Evolutionary conservation across 2,113 vertebrate genomes (phyloP).

Genomic region (rabbit (Oryctolagus cuniculus)): mOryCun1.1 NC_091450.1:42294501-42295000

Average conservation of each 20-base stretch:
- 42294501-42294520: neutral
- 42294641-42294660: slow-evolving; percentile 6
- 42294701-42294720: neutral
- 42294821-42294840: neutral
- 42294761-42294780: neutral
- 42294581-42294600: neutral
- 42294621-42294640: neutral
- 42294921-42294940: slow-evolving; percentile 43
- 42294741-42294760: neutral
- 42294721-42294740: neutral
- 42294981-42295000: neutral
- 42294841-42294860: neutral
- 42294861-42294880: neutral
- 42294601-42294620: neutral
- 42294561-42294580: neutral
- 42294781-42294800: neutral
- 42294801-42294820: neutral
- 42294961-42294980: neutral
- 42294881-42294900: neutral
- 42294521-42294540: too few relatives aligned
- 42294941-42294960: neutral
- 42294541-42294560: neutral
- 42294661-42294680: neutral
- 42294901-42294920: slow-evolving; percentile 6
- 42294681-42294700: neutral